A percentile compares a stretch with the other conserved stretches of the same genome.
Conservation (phyloP, 2,888 invertebrate genomes). For the Caradrina clavipalpis region DNA sequence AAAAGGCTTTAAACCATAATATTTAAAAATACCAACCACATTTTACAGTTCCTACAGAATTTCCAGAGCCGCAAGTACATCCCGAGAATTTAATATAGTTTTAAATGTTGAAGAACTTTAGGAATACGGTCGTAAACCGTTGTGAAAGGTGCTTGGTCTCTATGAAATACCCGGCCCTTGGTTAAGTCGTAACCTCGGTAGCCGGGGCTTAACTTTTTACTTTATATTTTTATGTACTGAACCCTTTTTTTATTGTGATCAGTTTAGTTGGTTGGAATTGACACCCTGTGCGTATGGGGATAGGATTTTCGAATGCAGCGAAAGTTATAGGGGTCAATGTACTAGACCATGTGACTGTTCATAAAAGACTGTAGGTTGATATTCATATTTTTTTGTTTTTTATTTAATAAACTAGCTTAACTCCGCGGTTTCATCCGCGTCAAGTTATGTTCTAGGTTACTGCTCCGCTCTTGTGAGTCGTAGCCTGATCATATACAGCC, state of each 20-base stretch:
- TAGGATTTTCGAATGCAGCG: background rate
- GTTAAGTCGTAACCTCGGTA: slow-evolving; percentile 43
- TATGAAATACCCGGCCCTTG: slow-evolving; percentile 30
- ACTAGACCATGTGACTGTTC: too few relatives aligned
- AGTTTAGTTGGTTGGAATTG: slow-evolving; percentile 18
- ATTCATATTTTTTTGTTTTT: too few relatives aligned
- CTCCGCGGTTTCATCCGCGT: too few relatives aligned
- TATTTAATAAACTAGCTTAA: too few relatives aligned
- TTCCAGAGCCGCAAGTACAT: slow-evolving; percentile 13
- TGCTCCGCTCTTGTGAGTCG: too few relatives aligned
- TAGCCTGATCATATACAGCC: too few relatives aligned
- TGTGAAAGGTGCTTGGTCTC: slow-evolving; percentile 25
- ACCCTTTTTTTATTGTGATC: slow-evolving; percentile 46
- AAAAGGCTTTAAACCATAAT: too few relatives aligned
- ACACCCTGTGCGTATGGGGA: background rate
- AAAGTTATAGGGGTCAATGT: background rate
- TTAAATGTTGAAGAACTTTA: slow-evolving; percentile 53
- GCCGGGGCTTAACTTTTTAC: slow-evolving; percentile 19
- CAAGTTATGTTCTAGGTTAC: too few relatives aligned
- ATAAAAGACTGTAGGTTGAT: too few relatives aligned
- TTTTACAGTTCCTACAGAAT: background rate
- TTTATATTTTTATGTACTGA: slow-evolving; percentile 38
- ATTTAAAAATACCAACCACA: background rate
- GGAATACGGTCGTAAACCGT: slow-evolving; percentile 45
- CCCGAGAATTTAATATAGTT: slow-evolving; percentile 52